Base-by-base conservation (phyloP, 2,888 invertebrate species). In the Napeogenes inachia region DNA sequence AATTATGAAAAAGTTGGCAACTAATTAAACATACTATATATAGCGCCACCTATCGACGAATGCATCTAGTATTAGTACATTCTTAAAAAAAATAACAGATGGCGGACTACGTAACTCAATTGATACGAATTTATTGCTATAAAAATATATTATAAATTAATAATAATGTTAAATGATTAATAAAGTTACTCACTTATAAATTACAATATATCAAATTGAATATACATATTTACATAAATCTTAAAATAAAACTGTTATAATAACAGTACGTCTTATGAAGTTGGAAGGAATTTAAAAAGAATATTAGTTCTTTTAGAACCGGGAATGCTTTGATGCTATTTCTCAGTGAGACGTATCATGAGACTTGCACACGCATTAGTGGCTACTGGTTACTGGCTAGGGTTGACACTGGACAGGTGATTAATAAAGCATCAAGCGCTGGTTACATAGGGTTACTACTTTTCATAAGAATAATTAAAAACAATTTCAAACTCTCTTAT, bases 261-360 rank as follows among this genome's bases (percentile, higher is more conserved):
- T 5, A 47, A 1, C 47, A 13, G n/a, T 8, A 47, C 8, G 13
- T 21, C 21, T 47, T 47, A 13, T 47, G 58, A 65, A 57, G 58
- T 60, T 58, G 12, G 45, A 45, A 58, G 6, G 30, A 33, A 6
- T 54, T 46, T 53, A 54, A 56, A 62, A 54, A 38, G 53, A 57
- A 59, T 62, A 30, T 42, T 42, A 42, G 42, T 50, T 10, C 10
- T 12, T 50, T 30, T 30, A 30, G 30, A 50, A 30, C 30, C 21
- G 10, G 42, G 3, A 38, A 53, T 65, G 58, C 21, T 63, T 69
- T 61, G 67, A 67, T 55, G 68, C 68, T 70, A 74, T 75, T 75
- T 75, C 73, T 75, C 74, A 76, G 73, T 73, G 73, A 76, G 72
- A 70, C 74, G 75, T 74, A 75, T 75, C 71, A 70, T 72, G 67